A percentile compares a stretch with the other conserved stretches of the same genome.
These are phyloP conservation scores for Spilarctia lutea DNA, from an alignment of 2,888 invertebrate species.

Conservation along the genomic window DNA sequence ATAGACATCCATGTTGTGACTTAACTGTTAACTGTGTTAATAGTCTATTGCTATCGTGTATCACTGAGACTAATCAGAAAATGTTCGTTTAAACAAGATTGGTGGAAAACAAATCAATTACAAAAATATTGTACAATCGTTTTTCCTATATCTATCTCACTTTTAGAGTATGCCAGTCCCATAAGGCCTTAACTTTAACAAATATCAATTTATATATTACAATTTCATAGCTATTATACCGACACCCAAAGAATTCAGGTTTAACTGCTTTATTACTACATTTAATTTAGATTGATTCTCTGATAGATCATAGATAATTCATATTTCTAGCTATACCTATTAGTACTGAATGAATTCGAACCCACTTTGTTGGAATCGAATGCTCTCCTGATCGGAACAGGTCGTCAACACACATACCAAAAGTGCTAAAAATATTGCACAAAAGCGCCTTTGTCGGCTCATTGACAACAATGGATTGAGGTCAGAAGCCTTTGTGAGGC, in stretches of 20 bases:
- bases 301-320: neutral
- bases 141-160: too few relatives aligned
- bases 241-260: too few relatives aligned
- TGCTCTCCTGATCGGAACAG: neutral
- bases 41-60: neutral
- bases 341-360: neutral
- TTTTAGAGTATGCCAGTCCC: too few relatives aligned
- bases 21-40: neutral
- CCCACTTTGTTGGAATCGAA: neutral
- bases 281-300: too few relatives aligned
- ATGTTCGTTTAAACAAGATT: neutral
- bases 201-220: too few relatives aligned
- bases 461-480: constrained; percentile 49
- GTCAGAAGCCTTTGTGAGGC: constrained; percentile 41
- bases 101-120: neutral
- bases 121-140: too few relatives aligned
- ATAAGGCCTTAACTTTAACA: too few relatives aligned
- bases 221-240: too few relatives aligned
- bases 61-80: neutral
- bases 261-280: too few relatives aligned
- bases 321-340: neutral
- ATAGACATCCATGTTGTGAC: neutral
- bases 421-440: constrained; percentile 24
- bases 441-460: constrained; percentile 44
- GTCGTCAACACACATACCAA: constrained; percentile 4